These are phyloP conservation scores for Sinhomidia bicolor DNA, from an alignment of 2,888 invertebrate genomes.

Conservation along the genomic window DNA sequence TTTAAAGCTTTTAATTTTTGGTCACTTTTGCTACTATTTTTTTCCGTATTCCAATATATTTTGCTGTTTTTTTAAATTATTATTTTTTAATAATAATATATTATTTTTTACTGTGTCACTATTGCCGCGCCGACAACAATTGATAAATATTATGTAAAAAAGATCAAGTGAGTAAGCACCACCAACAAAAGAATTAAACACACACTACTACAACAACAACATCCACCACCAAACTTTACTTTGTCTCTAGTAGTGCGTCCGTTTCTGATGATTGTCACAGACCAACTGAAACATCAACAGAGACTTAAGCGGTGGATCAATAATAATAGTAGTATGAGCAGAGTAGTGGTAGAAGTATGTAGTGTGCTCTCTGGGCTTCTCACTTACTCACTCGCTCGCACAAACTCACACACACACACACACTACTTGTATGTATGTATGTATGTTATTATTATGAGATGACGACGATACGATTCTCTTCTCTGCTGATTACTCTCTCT, in stretches of 20 bases:
- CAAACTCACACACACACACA: too few species aligned
- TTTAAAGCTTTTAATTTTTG: too few species aligned
- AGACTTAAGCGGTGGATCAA: conserved; percentile 51
- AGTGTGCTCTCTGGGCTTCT: neutral
- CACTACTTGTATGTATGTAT: conserved; percentile 12
- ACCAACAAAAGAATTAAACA: too few species aligned
- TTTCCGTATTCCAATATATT: conserved; percentile 26
- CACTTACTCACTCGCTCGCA: too few species aligned
- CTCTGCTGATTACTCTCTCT: neutral
- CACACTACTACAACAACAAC: neutral
- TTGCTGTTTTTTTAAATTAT: conserved; percentile 22
- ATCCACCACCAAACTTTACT: neutral
- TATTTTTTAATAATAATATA: neutral
- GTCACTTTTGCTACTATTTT: conserved; percentile 36
- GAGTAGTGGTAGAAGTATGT: too few species aligned
- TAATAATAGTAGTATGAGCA: neutral
- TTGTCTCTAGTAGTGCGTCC: conserved; percentile 40
- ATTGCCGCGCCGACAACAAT: neutral
- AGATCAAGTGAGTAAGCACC: neutral
- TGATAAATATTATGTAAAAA: too few species aligned
- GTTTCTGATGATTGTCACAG: conserved; percentile 70
- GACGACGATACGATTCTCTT: conserved; percentile 3
- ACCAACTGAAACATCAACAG: conserved; percentile 64
- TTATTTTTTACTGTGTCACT: neutral
- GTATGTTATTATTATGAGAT: neutral